Base-by-base conservation (phyloP, 2,113 vertebrate genomes). In the Cacatua alba region DNA sequence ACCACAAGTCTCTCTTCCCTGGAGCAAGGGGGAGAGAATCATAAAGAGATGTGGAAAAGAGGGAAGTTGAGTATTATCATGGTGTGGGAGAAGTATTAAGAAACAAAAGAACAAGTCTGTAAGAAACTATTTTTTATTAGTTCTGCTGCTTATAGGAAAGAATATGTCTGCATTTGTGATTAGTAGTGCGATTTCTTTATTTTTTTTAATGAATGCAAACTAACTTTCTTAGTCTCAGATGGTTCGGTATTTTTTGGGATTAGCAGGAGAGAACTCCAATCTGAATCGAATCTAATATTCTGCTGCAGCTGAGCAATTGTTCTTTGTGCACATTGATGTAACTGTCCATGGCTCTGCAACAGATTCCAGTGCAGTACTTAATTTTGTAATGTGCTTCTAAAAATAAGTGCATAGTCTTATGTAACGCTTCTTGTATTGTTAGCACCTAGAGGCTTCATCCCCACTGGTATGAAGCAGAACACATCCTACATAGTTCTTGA, bases 361-460 rank as follows among this genome's bases (percentile, higher is more conserved):
- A 92, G 88, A 92, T 94, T 96, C 64, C 64, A 92, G 76, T 86
- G 94, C 72, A 84, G 90, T 86, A 82, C 82, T 96, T 95, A 94
- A 94, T 97, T 97, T 96, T 97, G 68, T 92, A 94, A 95, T 90
- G 79, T 92, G 88, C 53, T 96, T 94, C 94, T 93, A 95, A 96
- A 96, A 96, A 94, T 96, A 93, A 94, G 65, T 64, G 59, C 59
- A 79, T 39, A 59, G 72, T 87, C 92, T 96, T 96, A 97, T 92
- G 84, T 95, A 96, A 96, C 77, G 6, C 52, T 86, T 93, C 80
- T 94, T 95, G 77, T 86, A 94, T 96, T 96, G 90, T 97, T 95
- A 95, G 63, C 96, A 97, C 95, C 93, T 97, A 95, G 91, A 95
- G 87, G 89, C 78, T 94, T 94, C 87, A 69, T 89, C 84, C 41